Evolutionary conservation across 2,888 invertebrate species (phyloP), one percentile per base, ranked within the genome.

Genomic region (Hanleya hanleyi): DNA sequence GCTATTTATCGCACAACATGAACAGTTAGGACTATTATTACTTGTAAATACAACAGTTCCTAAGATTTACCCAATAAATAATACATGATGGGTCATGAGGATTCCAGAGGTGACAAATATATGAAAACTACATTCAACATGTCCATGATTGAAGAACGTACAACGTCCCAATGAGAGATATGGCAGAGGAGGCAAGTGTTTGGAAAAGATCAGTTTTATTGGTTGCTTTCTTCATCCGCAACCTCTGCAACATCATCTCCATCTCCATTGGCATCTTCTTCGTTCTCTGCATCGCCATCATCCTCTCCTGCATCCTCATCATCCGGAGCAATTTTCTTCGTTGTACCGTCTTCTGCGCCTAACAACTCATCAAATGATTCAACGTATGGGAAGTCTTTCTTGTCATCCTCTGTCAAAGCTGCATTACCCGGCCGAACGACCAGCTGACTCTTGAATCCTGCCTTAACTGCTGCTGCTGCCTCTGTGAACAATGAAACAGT

Each of bases 371-470:
- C 79, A 71, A 90, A 87, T 15, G 85, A 83, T 62, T 82, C 81
- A 51, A 89, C 85, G 26, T 82, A 84, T 66, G 84, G 80, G 80
- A 83, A 89, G 49, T 82, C 83, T 68, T 86, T 81, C 71, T 81
- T 75, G 36, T 86, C 93, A 22, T 93, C 93, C 12, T 94, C 93
- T 4, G 92, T 91, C 0, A 97, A 91, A 0, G 94, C 92, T 0
- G 92, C 93, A 90, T 97, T 97, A 69, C 96, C 97, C 77, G 95
- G 95, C 77, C 97, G 94, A 70, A 93, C 92, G 1, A 97, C 93
- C 35, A 98, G 89, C 4, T 93, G 92, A 15, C 93, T 92, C 62
- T 93, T 92, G 71, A 96, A 78, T 15, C 96, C 96, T 0, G 96
- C 95, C 38, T 92, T 90, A 57, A 92, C 92, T 0, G 97, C 97